A percentile compares a stretch with the other conserved stretches of the same genome.
These are phyloP conservation scores for Colossoma macropomum DNA, from an alignment of 2,113 vertebrate species.

Conservation along the genomic window DNA sequence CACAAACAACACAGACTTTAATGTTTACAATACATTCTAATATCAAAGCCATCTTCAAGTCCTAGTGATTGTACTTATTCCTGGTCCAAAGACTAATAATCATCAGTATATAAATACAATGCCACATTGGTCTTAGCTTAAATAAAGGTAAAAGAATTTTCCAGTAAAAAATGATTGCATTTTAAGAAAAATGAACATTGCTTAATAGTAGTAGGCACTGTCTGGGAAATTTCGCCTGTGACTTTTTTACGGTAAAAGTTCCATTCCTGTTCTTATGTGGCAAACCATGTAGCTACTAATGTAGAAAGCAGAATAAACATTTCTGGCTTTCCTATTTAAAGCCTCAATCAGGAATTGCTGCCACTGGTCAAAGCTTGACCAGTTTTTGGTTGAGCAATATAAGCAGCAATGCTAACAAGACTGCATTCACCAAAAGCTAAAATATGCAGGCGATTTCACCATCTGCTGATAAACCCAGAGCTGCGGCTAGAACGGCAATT, in stretches of 20 bases:
- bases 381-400: too few relatives aligned
- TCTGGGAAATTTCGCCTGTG: not conserved
- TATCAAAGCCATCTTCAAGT: not conserved
- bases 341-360: too few relatives aligned
- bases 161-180: not conserved
- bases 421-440: too few relatives aligned
- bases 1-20: conserved; percentile 1
- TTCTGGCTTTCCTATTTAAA: too few relatives aligned
- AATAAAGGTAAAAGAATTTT: not conserved
- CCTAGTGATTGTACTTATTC: not conserved
- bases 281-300: not conserved
- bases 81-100: not conserved
- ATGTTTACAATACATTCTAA: not conserved
- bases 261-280: not conserved
- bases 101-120: not conserved
- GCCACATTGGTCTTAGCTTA: not conserved
- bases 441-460: too few relatives aligned
- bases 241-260: not conserved
- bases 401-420: too few relatives aligned
- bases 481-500: too few relatives aligned
- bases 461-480: too few relatives aligned
- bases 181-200: not conserved
- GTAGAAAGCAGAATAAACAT: not conserved
- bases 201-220: not conserved
- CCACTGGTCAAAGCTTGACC: too few relatives aligned